Evolutionary conservation across 2,797 vertebrate species (phyloP).

Genomic region (Diplodus puntazzo): DNA sequence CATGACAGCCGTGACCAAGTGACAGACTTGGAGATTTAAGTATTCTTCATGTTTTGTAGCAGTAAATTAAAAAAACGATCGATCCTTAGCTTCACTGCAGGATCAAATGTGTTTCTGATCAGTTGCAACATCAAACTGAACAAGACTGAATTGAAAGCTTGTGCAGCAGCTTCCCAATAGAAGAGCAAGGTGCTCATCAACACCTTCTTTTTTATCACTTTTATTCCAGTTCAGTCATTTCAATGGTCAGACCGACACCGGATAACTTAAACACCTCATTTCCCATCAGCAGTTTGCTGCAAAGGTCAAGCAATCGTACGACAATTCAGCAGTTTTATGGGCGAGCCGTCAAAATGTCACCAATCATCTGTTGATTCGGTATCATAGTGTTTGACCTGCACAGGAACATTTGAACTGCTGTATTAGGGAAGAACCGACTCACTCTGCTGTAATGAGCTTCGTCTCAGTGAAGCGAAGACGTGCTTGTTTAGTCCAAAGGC

Average conservation of each 20-base stretch:
- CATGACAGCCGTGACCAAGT: background rate
- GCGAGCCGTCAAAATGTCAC: conserved; percentile 43
- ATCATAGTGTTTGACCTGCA: conserved; percentile 17
- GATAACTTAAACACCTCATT: conserved; percentile 49
- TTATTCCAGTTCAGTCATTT: background rate
- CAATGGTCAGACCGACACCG: conserved; percentile 25
- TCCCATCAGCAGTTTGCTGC: conserved; percentile 21
- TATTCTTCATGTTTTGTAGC: background rate
- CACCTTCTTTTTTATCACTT: background rate
- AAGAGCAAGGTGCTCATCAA: conserved; percentile 22
- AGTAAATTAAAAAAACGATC: background rate
- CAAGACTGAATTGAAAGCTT: conserved; percentile 20
- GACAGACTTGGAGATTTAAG: background rate
- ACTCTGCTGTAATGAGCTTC: conserved; percentile 19
- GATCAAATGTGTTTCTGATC: background rate
- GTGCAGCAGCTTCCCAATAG: background rate
- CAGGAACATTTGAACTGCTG: background rate
- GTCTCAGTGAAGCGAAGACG: conserved; percentile 12
- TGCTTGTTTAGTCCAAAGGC: conserved; percentile 35
- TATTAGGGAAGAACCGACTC: background rate
- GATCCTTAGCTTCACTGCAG: background rate
- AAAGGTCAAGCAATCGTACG: conserved; percentile 39
- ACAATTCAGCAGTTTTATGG: conserved; percentile 18
- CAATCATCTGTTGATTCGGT: conserved; percentile 25
- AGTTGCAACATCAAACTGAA: background rate